Evolutionary conservation across 2,888 invertebrate species (phyloP), one percentile per base, ranked within the genome.

Genomic region (Protula sp.): DNA sequence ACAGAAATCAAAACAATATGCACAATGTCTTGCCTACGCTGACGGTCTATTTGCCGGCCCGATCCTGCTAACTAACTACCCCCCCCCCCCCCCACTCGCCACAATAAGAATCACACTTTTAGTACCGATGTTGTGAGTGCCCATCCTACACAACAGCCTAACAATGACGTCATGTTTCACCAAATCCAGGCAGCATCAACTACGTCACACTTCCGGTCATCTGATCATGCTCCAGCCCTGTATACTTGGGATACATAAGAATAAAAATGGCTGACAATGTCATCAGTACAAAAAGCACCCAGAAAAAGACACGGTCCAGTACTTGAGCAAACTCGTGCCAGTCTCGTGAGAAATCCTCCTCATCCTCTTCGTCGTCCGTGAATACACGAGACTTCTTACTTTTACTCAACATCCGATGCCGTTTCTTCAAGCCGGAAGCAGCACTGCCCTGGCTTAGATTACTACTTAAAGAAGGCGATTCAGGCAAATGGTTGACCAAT

Each of bases 291-390:
- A 67, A 64, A 2, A 67, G 50, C n/a, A 65, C 19, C 67, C 67
- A 67, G 60, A 67, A 67, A 38, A 67, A 67, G 1, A 65, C 27
- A 45, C 67, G 30, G 55, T 67, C 67, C 14, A 66, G 48, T 3
- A 67, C 65, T 19, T 59, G 57, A 14, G 67, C 67, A 28, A 67
- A 27, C 54, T 67, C 65, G 24, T 62, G 65, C 67, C 67, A 67
- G 9, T 66, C 65, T 3, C 28, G 47, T 1, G 59, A 51, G 30
- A 56, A 56, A 52, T 62, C 59, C 5, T 51, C 48, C 26, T 31
- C 38, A 27, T 24, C 30, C 24, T 55, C 55, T 5, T 48, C 38
- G n/a, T 4, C 45, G 22, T 14, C 27, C 56, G 47, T 5, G 47
- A 28, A 5, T 24, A 9, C 9, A 5, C 9, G 50, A 50, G 5